Evolutionary conservation across 2,888 invertebrate genomes (phyloP).

Genomic region (Caenorhabditis angaria): DNA sequence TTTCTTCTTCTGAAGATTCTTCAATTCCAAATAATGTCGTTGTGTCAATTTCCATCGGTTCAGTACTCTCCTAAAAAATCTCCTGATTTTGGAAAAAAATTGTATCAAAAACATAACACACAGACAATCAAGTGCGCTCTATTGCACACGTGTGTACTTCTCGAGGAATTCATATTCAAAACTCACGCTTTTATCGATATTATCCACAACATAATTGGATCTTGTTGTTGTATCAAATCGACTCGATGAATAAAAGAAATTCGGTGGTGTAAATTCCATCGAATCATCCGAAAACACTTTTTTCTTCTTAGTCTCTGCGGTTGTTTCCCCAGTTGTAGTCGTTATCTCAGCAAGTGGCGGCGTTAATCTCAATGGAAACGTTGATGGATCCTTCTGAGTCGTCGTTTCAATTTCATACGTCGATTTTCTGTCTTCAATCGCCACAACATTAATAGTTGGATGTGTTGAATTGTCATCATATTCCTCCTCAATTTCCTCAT

Average conservation of each 20-base stretch:
- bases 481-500: constrained; percentile 6
- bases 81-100: constrained; percentile 27
- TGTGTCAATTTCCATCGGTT: constrained; percentile 49
- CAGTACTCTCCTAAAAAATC: neutral
- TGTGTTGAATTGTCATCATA: constrained; percentile 14
- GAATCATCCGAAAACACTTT: constrained; percentile 51
- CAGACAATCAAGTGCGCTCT: no score
- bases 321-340: neutral
- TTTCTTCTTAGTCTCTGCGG: neutral
- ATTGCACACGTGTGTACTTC: no score
- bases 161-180: neutral
- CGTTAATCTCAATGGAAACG: neutral
- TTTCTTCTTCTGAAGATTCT: neutral
- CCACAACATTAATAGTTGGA: constrained; percentile 37
- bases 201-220: constrained; percentile 35
- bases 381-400: constrained; percentile 12
- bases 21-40: constrained; percentile 47
- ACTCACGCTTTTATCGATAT: constrained; percentile 27
- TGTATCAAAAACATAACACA: no score
- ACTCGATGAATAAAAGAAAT: constrained; percentile 48
- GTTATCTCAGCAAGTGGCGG: neutral
- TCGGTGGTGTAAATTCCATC: constrained; percentile 53
- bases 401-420: constrained; percentile 20
- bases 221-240: constrained; percentile 35
- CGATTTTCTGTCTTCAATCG: constrained; percentile 26